A percentile compares a stretch with the other conserved stretches of the same genome.
Conservation (phyloP, 1,140 invertebrate genomes). For the Xylocopa sonorina region DNA sequence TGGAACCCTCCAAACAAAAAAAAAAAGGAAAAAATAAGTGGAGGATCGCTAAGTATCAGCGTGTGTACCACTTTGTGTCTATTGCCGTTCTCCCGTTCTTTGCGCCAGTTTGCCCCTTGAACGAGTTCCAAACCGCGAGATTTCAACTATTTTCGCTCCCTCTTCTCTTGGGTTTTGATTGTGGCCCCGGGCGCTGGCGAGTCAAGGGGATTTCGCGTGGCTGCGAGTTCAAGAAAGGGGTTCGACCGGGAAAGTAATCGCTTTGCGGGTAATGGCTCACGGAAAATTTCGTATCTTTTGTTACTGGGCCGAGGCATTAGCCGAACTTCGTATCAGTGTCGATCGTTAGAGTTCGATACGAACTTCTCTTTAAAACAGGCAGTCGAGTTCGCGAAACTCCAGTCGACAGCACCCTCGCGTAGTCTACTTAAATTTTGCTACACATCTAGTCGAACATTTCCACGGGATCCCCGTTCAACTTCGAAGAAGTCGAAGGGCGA, state of each 20-base stretch:
- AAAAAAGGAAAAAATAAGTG: no score
- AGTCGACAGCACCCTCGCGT: neutral
- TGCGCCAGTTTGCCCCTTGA: neutral
- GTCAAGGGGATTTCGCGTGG: neutral
- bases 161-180: conserved; percentile 30
- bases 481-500: neutral
- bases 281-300: neutral
- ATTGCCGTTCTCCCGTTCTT: conserved; percentile 35
- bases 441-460: neutral
- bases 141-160: conserved; percentile 66
- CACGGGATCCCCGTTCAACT: neutral
- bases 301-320: neutral
- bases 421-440: neutral
- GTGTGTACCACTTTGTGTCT: conserved; percentile 48
- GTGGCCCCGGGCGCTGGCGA: neutral
- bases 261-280: neutral
- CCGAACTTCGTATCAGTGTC: neutral
- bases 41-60: conserved; percentile 36
- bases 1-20: conserved; percentile 49
- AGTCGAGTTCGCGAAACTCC: neutral
- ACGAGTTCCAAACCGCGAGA: conserved; percentile 24
- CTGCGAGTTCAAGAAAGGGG: neutral
- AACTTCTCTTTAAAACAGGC: neutral
- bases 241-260: neutral
- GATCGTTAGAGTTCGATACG: neutral